Evolutionary conservation across 2,888 invertebrate genomes (phyloP).

Genomic region (Bursaphelenchus okinawaensis): DNA sequence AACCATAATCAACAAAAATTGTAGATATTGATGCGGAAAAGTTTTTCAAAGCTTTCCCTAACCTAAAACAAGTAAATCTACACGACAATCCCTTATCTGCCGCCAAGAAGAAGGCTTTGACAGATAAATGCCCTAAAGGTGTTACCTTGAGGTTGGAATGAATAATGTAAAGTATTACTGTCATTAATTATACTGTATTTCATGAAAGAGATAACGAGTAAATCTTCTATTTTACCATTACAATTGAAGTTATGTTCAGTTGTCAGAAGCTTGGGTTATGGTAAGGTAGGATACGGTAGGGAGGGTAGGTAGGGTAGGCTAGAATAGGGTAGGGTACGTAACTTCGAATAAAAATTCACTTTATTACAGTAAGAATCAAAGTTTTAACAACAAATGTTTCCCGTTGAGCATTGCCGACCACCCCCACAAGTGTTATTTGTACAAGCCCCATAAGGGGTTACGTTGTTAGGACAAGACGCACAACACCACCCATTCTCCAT

Average conservation of each 20-base stretch:
- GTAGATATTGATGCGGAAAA: slow-evolving; percentile 17
- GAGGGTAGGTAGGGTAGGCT: too few species aligned
- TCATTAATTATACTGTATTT: background rate
- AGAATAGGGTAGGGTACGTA: too few species aligned
- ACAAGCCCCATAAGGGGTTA: slow-evolving; percentile 43
- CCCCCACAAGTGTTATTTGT: slow-evolving; percentile 40
- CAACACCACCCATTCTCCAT: slow-evolving; percentile 49
- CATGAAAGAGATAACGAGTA: background rate
- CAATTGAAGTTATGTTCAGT: background rate
- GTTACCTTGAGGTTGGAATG: background rate
- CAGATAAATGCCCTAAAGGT: background rate
- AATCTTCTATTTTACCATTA: background rate
- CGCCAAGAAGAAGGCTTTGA: slow-evolving; percentile 5
- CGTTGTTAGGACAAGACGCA: slow-evolving; percentile 44
- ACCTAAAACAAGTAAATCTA: slow-evolving; percentile 29
- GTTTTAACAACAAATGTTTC: slow-evolving; percentile 50
- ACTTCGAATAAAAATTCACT: too few species aligned
- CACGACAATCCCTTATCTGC: slow-evolving; percentile 28
- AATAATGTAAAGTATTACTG: background rate
- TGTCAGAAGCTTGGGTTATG: too few species aligned
- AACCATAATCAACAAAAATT: background rate
- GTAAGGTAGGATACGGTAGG: too few species aligned
- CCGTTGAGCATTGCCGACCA: slow-evolving; percentile 41
- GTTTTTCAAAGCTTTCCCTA: slow-evolving; percentile 19
- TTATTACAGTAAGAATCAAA: too few species aligned